Evolutionary conservation across 2,797 vertebrate genomes (phyloP), one percentile per base, ranked within the genome.

Genomic region (Falco naumanni): DNA sequence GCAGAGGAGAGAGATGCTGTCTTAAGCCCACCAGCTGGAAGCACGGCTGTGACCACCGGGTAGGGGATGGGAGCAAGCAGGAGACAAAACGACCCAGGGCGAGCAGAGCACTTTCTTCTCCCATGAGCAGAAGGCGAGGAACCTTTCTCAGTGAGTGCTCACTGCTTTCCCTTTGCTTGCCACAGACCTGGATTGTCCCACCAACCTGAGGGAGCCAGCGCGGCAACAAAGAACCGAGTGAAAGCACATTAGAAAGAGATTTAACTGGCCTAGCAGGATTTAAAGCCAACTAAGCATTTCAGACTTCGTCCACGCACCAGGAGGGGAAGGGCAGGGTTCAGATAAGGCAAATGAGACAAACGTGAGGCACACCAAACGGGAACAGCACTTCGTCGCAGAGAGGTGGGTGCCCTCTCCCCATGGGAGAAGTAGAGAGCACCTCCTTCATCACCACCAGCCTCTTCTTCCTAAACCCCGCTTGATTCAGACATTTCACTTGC

Each of bases 261-360:
- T 90, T 56, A 89, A 95, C 90, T 65, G 65, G 51, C 65, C 71
- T 17, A 63, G 90, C 84, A 94, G 77, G 89, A 94, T 92, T 94
- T 80, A 89, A 83, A 91, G 83, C 77, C 90, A 93, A 19, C 54
- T 63, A 82, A 93, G 84, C 84, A 33, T 87, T 97, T 91, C 68
- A 89, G 51, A 33, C 20, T 48, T 50, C 8, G 2, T 63, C 48
- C 4, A 6, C 47, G 48, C 20, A 64, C 20, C 31, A 33, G 43
- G 31, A 92, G 25, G n/a, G 33, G 2, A 93, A 85, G 70, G 66
- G 79, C 83, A 94, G 45, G 68, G 82, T 89, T 72, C 86, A 92
- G 59, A 90, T 56, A 79, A 89, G 84, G 88, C 74, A 87, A 93
- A 64, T 1, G 13, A 54, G 70, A 20, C 59, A 39, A 37, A 93